Evolutionary conservation across 2,113 vertebrate genomes (phyloP).

Genomic region (Cromileptes altivelis): DNA sequence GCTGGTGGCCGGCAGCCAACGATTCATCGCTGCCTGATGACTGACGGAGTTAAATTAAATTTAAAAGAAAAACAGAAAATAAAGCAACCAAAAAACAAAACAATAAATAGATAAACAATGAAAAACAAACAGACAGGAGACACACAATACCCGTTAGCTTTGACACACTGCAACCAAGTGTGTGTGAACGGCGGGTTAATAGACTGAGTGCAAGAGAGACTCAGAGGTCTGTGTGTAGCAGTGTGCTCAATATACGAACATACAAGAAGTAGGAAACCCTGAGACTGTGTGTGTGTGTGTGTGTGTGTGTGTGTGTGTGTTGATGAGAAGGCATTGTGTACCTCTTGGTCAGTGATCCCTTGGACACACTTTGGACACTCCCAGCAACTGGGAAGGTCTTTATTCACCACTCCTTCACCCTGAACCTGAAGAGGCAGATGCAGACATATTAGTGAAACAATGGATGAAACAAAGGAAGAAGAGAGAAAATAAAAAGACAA

Average conservation of each 20-base stretch:
- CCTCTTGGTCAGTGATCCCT: constrained; percentile 88
- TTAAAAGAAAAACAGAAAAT: constrained; percentile 10
- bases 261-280: background rate
- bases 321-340: constrained; percentile 36
- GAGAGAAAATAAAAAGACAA: background rate
- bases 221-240: background rate
- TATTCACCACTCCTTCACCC: constrained; percentile 93
- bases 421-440: constrained; percentile 84
- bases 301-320: background rate
- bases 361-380: constrained; percentile 96
- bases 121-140: constrained; percentile 46
- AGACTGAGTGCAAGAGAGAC: background rate
- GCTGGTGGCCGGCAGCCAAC: constrained; percentile 67
- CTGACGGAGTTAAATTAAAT: constrained; percentile 69
- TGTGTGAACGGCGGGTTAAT: constrained; percentile 1
- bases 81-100: constrained; percentile 26
- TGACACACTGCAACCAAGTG: constrained; percentile 22
- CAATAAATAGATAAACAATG: constrained; percentile 1
- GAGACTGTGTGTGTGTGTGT: constrained; percentile 10
- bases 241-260: background rate
- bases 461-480: background rate
- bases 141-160: constrained; percentile 56
- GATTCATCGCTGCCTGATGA: constrained; percentile 84
- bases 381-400: constrained; percentile 98
- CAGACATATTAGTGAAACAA: background rate